phyloP scores from a whole-genome alignment of 2,888 invertebrate genomes.

The Ophion ellenae region DNA sequence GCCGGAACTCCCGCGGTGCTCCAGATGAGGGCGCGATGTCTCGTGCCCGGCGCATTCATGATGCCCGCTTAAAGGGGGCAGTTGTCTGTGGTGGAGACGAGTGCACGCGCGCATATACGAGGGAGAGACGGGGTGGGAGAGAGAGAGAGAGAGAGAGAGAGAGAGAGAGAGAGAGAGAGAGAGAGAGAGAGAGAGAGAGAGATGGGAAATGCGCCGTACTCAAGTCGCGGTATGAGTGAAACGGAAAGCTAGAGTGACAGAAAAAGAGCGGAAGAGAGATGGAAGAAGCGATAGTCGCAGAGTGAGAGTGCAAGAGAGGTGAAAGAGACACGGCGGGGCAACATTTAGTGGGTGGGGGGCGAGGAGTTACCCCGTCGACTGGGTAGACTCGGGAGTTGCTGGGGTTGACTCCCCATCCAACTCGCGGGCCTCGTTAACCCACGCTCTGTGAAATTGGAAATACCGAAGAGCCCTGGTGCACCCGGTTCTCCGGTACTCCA shows the following conservation, averaged over 20 bases:
- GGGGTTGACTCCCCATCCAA: slow-evolving; percentile 71
- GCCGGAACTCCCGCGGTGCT: slow-evolving; percentile 78
- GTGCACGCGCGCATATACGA: background rate
- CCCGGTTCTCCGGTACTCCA: slow-evolving; percentile 53
- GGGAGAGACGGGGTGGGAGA: background rate
- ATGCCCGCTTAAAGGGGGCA: slow-evolving; percentile 76
- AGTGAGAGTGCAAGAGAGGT: slow-evolving; percentile 41
- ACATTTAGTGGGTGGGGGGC: slow-evolving; percentile 8
- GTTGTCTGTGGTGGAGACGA: slow-evolving; percentile 24
- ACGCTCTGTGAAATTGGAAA: slow-evolving; percentile 84
- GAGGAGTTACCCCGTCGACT: slow-evolving; percentile 33
- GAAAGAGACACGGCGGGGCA: slow-evolving; percentile 7
- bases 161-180: background rate
- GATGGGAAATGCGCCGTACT: slow-evolving; percentile 53
- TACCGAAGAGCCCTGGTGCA: slow-evolving; percentile 75
- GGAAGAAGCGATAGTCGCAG: slow-evolving; percentile 32
- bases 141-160: slow-evolving; percentile 7
- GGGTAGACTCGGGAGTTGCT: slow-evolving; percentile 52
- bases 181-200: background rate
- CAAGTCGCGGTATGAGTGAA: slow-evolving; percentile 20
- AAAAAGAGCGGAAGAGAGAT: slow-evolving; percentile 21
- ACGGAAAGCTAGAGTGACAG: slow-evolving; percentile 40
- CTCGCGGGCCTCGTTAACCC: slow-evolving; percentile 83
- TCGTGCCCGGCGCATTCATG: slow-evolving; percentile 65
- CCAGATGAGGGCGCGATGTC: slow-evolving; percentile 50